Base-by-base conservation (phyloP, 2,888 invertebrate genomes). In the Meiosimyza platycephala region DNA sequence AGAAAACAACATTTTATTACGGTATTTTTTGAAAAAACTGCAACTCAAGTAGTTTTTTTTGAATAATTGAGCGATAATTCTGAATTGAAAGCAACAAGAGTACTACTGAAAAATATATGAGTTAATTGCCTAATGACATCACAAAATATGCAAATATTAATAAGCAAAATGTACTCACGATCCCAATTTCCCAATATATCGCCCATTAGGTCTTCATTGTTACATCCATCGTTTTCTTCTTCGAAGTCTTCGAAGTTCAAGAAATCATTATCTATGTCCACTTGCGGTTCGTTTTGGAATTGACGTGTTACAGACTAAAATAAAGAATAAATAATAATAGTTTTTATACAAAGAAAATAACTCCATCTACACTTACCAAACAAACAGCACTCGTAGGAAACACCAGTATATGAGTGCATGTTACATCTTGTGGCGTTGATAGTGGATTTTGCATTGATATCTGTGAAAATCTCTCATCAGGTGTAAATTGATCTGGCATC, bases 361-460 rank as follows among this genome's bases (percentile, higher is more conserved):
- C 28, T 28, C 18, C 16, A 1, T 47, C 1, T 50, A 55, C 6
- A 76, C 82, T 81, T 85, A 94, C 94, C 91, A 95, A 95, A 74
- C 97, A 95, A 72, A 95, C 95, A 59, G 97, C 97, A 75, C 96
- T 98, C 55, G 98, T 99, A 66, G 99, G 99, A 89, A 99, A 99
- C 79, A 99, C 99, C 80, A 99, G 91, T 79, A 99, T 99, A 86
- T 99, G 99, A 74, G 99, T 99, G 86, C 96, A 96, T 72, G 97
- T 95, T 76, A 97, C 96, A 88, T 99, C 99, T 77, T 97, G 92
- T 7, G 99, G 99, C 74, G 99, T 99, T 80, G 95, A 95, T 81
- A 99, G 90, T 79, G 95, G 94, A 83, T 94, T 94, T 87, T 95
- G 95, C 83, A 95, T 94, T 74, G 94, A 93, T 79, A 93, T 93